A percentile compares a stretch with the other conserved stretches of the same genome.
phyloP scores from a whole-genome alignment of 1,140 invertebrate genomes.

The Leptestheria dahalacensis region DNA sequence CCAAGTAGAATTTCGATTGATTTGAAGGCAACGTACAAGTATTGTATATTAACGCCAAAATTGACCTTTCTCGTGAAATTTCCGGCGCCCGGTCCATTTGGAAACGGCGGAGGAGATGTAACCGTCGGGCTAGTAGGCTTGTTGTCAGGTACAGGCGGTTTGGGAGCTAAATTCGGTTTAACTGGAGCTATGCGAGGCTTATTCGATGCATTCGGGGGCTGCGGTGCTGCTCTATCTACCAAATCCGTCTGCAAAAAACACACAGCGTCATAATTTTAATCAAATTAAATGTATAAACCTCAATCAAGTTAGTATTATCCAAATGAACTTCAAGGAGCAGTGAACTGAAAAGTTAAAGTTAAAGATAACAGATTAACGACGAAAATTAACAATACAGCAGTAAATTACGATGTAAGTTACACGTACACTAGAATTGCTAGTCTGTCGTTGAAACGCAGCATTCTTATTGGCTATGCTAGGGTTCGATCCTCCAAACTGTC shows the following conservation, averaged over 20 bases:
- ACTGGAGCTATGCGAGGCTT: background rate
- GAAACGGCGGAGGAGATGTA: background rate
- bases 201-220: background rate
- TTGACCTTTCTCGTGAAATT: background rate
- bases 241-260: background rate
- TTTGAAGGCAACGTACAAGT: too few relatives aligned
- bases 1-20: too few relatives aligned
- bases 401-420: background rate
- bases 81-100: background rate
- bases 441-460: background rate
- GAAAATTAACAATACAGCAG: background rate
- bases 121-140: constrained; percentile 1
- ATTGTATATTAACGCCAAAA: too few relatives aligned
- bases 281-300: too few relatives aligned
- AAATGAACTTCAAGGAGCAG: too few relatives aligned
- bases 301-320: too few relatives aligned
- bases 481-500: background rate
- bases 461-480: background rate
- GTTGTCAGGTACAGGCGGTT: background rate
- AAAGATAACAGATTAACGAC: too few relatives aligned
- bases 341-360: too few relatives aligned
- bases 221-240: background rate
- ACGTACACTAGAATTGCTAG: background rate
- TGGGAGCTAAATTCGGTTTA: constrained; percentile 6
- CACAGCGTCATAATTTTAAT: too few relatives aligned